Percentiles rank a stretch among this genome's conserved stretches.
phyloP scores from a whole-genome alignment of 2,797 vertebrate genomes.

The Danio kyathit region DNA sequence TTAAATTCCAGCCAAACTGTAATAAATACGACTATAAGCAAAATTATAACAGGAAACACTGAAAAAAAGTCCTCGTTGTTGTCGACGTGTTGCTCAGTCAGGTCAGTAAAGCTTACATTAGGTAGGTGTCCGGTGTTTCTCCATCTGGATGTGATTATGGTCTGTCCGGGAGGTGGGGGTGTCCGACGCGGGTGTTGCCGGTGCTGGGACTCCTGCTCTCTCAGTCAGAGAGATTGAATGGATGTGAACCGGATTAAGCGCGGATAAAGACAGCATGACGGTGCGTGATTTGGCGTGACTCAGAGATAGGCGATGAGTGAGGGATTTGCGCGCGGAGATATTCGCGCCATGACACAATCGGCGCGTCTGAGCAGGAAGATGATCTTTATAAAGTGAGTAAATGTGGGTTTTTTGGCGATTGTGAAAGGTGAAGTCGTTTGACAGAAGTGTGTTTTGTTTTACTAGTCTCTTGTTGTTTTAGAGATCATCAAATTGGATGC shows the following conservation, averaged over 20 bases:
- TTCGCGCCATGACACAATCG: constrained; percentile 13
- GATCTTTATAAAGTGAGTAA: constrained; percentile 48
- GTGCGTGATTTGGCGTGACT: background rate
- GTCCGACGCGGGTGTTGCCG: constrained; percentile 60
- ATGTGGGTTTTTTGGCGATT: too few relatives aligned
- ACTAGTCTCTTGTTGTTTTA: background rate
- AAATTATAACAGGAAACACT: too few relatives aligned
- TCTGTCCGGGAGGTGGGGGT: constrained; percentile 46
- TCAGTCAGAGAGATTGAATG: constrained; percentile 39
- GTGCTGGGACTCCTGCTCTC: constrained; percentile 26
- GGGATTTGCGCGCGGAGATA: constrained; percentile 4
- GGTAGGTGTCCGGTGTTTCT: too few relatives aligned
- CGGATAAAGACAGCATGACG: background rate
- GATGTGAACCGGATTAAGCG: constrained; percentile 20
- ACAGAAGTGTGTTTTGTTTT: background rate
- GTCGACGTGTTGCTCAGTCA: too few relatives aligned
- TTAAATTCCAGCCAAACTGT: too few relatives aligned
- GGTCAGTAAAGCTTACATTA: too few relatives aligned
- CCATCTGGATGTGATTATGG: constrained; percentile 66
- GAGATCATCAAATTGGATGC: background rate
- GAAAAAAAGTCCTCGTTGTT: too few relatives aligned
- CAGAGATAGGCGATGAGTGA: constrained; percentile 43
- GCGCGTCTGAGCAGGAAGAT: constrained; percentile 1
- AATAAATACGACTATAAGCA: too few relatives aligned
- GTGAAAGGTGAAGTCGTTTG: background rate